These are phyloP conservation scores for Caretta caretta DNA, from an alignment of 2,113 vertebrate genomes.

Conservation along the genomic window DNA sequence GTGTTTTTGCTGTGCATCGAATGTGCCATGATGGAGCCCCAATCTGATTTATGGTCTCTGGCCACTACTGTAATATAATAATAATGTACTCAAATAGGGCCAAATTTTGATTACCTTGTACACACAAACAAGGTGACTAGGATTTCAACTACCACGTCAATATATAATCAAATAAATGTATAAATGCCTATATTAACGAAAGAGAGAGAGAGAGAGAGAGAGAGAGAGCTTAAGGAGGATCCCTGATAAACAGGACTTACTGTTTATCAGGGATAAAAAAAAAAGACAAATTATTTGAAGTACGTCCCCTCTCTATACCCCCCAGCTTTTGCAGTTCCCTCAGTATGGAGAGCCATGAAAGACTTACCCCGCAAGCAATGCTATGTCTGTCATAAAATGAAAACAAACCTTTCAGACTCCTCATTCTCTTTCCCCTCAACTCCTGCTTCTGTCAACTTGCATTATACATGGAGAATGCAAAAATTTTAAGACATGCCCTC, in stretches of 20 bases:
- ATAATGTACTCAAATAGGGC: background rate
- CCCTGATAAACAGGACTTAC: background rate
- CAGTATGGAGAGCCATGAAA: slow-evolving; percentile 28
- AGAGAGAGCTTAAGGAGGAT: background rate
- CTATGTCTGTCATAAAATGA: slow-evolving; percentile 44
- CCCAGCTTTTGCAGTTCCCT: slow-evolving; percentile 10
- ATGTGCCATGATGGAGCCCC: background rate
- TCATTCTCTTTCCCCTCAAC: slow-evolving; percentile 45
- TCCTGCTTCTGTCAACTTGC: slow-evolving; percentile 64
- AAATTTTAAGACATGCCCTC: slow-evolving; percentile 52
- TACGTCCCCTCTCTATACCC: slow-evolving; percentile 22
- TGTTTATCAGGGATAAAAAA: slow-evolving; percentile 25
- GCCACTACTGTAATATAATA: background rate
- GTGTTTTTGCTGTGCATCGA: background rate
- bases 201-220: background rate
- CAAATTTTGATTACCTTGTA: background rate
- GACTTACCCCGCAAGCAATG: slow-evolving; percentile 37
- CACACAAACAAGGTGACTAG: background rate
- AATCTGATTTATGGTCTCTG: background rate
- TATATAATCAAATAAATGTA: background rate
- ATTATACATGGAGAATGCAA: slow-evolving; percentile 66
- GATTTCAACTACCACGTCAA: background rate
- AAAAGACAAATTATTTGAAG: slow-evolving; percentile 22
- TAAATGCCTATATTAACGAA: background rate
- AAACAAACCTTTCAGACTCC: slow-evolving; percentile 27